These are phyloP conservation scores for Eleginops maclovinus DNA, from an alignment of 2,113 vertebrate genomes.

Conservation along the genomic window DNA sequence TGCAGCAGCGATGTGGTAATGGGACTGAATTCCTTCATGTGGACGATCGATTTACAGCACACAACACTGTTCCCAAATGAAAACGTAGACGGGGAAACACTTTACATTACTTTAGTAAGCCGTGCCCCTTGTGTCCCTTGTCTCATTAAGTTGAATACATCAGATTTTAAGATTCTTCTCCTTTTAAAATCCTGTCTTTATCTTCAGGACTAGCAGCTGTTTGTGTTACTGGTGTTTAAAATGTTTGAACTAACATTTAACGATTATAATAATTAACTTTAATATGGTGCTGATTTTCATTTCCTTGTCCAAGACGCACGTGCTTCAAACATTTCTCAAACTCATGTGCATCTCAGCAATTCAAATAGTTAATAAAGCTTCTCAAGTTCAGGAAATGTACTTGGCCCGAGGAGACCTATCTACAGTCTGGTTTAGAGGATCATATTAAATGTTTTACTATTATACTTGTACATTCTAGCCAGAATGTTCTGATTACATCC, in stretches of 20 bases:
- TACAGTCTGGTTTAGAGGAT: neutral
- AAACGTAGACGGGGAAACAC: neutral
- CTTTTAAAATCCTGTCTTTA: neutral
- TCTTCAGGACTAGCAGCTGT: neutral
- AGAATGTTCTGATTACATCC: neutral
- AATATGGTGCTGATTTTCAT: neutral
- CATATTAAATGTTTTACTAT: neutral
- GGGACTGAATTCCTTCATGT: neutral
- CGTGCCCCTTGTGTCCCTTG: neutral
- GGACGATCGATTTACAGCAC: neutral
- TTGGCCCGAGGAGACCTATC: neutral
- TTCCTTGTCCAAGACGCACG: neutral
- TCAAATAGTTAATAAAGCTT: neutral
- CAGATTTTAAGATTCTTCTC: no score
- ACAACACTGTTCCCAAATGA: neutral
- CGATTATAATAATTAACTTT: neutral
- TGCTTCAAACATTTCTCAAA: neutral
- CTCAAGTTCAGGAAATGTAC: neutral
- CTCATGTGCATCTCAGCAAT: neutral
- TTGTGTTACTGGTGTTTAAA: neutral
- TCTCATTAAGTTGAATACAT: neutral
- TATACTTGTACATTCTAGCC: neutral
- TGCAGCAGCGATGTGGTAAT: constrained; percentile 1
- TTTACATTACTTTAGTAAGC: neutral
- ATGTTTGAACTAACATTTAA: neutral